These are phyloP conservation scores for Nettapus auritus DNA, from an alignment of 2,113 vertebrate genomes.

Conservation along the genomic window DNA sequence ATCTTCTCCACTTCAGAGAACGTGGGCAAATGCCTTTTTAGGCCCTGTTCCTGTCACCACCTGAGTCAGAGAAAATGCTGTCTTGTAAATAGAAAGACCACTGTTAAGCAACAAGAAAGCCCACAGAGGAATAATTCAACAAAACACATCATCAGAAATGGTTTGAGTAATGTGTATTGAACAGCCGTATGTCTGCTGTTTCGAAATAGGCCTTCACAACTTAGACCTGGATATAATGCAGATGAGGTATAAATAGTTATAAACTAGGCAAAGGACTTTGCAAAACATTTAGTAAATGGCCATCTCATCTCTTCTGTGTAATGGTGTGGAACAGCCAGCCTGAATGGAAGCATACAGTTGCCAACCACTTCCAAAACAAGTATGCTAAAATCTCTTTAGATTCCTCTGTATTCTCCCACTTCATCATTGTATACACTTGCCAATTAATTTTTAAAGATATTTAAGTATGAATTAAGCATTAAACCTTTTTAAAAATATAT, in stretches of 20 bases:
- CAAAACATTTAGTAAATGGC: neutral
- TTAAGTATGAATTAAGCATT: neutral
- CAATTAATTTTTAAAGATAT: neutral
- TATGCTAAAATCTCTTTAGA: neutral
- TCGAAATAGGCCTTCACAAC: neutral
- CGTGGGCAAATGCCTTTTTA: neutral
- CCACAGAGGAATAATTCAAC: neutral
- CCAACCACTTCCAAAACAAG: neutral
- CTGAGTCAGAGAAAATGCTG: neutral
- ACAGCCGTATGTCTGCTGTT: neutral
- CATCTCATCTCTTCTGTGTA: neutral
- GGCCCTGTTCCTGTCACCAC: neutral
- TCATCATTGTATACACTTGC: neutral
- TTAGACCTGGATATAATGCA: neutral
- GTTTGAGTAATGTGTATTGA: neutral
- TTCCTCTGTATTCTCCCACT: neutral
- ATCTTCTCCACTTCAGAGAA: neutral
- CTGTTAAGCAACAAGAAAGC: neutral
- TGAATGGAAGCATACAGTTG: neutral
- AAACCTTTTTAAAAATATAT: neutral
- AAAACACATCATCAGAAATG: neutral
- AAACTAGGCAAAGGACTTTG: neutral
- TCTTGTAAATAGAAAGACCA: neutral
- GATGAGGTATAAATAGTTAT: neutral
- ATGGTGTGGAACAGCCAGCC: neutral